Conservation (phyloP, 2,113 vertebrate genomes). For the Forbesichthys agassizii region DNA sequence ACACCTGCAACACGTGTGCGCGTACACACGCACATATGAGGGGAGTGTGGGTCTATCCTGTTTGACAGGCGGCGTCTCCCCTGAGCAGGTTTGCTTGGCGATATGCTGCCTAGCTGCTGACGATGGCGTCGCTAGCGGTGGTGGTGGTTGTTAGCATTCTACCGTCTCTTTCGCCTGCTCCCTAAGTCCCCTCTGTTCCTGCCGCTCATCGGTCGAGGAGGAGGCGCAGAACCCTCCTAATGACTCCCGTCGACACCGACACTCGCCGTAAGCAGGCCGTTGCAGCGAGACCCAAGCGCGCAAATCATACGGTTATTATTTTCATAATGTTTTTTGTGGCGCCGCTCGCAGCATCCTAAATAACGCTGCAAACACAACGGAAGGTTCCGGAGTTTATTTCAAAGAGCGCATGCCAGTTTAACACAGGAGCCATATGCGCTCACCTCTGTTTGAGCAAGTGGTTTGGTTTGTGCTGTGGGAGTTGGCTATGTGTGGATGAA, state of each 20-base stretch:
- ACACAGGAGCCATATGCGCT: neutral
- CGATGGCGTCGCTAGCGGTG: conserved; percentile 1
- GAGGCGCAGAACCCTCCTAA: conserved; percentile 56
- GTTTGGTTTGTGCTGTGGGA: neutral
- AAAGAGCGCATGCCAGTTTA: conserved; percentile 20
- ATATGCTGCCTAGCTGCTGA: conserved; percentile 24
- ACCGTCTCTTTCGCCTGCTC: conserved; percentile 36
- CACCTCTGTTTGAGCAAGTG: neutral
- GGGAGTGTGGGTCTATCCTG: conserved; percentile 48
- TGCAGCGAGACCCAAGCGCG: conserved; percentile 51
- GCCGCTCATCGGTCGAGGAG: conserved; percentile 55
- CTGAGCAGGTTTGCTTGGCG: conserved; percentile 45
- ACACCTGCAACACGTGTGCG: neutral
- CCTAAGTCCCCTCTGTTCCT: conserved; percentile 50
- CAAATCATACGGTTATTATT: conserved; percentile 71
- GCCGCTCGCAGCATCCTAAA: conserved; percentile 60
- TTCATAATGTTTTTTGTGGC: conserved; percentile 58
- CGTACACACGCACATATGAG: conserved; percentile 23
- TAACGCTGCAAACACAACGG: conserved; percentile 28
- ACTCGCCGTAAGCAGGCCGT: conserved; percentile 47
- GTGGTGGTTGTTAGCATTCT: conserved; percentile 56
- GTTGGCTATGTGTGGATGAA: neutral
- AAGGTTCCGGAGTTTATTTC: conserved; percentile 42
- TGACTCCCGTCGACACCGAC: conserved; percentile 66
- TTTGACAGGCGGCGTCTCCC: conserved; percentile 70